Evolutionary conservation across 2,113 vertebrate species (phyloP), one percentile per base, ranked within the genome.

Genomic region (Hepsetus odoe): DNA sequence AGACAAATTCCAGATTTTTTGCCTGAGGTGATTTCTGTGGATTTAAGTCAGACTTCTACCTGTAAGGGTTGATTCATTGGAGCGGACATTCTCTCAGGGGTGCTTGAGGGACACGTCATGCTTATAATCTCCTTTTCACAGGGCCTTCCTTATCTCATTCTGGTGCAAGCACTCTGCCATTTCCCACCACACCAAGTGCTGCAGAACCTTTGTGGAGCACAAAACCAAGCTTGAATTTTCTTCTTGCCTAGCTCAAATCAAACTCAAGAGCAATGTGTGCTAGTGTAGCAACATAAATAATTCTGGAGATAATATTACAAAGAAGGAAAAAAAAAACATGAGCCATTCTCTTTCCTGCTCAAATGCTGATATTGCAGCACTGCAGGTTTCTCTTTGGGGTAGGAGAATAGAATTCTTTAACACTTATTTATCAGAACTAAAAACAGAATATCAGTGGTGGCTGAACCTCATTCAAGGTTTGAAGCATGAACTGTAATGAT

Each of bases 1-100:
- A 81, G 72, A 83, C 72, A 82, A 75, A 79, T 79, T 79, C 22
- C 61, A 73, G 61, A 51, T 71, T 76, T 85, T 77, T 42, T 51
- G 76, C 72, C 56, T 9, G 59, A 46, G 73, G 59, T 76, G 56
- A 81, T 81, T 84, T 79, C 69, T 24, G 65, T 38, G 49, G 46
- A 32, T 65, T 40, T 81, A 2, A 16, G 55, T 46, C 24, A 64
- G 82, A 62, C 46, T 38, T 66, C 51, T 58, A 51, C 62, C 68
- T 20, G 59, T 38, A 66, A 58, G 72, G 20, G 24, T 30, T 67
- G 76, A 84, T 80, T 67, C 64, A 74, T 83, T 78, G 40, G 38
- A 70, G 44, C 58, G 68, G 76, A 79, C 68, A 64, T 56, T 62
- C 55, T 62, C 35, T 18, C 64, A 46, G 49, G 44, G 28, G 42